Base-by-base conservation (phyloP, 2,888 invertebrate species). In the Agrilus mali region DNA sequence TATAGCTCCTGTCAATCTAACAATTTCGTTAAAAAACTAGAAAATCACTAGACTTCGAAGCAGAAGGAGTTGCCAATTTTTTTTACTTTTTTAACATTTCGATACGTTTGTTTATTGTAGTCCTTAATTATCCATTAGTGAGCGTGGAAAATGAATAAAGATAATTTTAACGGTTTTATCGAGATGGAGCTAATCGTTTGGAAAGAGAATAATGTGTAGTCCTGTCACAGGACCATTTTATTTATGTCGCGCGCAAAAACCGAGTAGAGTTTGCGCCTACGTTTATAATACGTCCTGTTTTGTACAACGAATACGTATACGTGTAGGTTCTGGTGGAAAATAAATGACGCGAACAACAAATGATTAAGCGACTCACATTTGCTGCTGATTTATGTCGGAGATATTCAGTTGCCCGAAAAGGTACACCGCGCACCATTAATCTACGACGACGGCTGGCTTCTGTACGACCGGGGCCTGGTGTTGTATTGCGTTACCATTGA, bases 341-440 rank as follows among this genome's bases (percentile, higher is more conserved):
- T 60, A 58, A 60, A 62, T 60, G 62, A 62, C 59, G 60, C 56
- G 48, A 49, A 55, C 58, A 60, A 60, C 61, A 62, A 62, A 61
- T 61, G 61, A 64, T 62, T 57, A 59, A 60, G 57, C 54, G 53
- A 51, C 52, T 52, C 55, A 56, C 53, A 59, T 55, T 53, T 60
- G 60, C 58, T 58, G 57, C 59, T 64, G 64, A 64, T 64, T 63
- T 63, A 63, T 63, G 60, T 60, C 54, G 54, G 52, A 60, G 63
- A 63, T 63, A 63, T 63, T 60, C 61, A 63, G 60, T 60, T 56
- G 58, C 57, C 59, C 56, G 59, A 62, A 60, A 61, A 61, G 62
- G 61, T 61, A 61, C 57, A 59, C 61, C 60, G 60, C 60, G 60
- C 59, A 59, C 58, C 60, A 62, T 62, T 60, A 62, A 62, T 62